A percentile compares a stretch with the other conserved stretches of the same genome.
These are phyloP conservation scores for Gadopsis bispinosus DNA, from an alignment of 2,797 vertebrate genomes.

Conservation along the genomic window DNA sequence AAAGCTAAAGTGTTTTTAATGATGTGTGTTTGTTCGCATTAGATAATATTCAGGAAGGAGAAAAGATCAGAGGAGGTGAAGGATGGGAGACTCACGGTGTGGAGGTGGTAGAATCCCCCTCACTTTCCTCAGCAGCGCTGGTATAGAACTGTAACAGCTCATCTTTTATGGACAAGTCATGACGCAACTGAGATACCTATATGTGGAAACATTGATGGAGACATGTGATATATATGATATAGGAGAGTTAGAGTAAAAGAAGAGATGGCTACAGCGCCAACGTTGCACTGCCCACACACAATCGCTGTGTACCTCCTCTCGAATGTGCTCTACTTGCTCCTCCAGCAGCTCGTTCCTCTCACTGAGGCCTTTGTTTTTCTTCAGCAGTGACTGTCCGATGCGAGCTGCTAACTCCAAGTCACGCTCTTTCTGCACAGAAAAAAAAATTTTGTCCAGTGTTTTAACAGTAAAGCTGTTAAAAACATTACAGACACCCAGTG, in stretches of 20 bases:
- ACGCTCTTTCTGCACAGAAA: constrained; percentile 92
- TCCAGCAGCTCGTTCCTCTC: constrained; percentile 96
- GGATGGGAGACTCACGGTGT: constrained; percentile 89
- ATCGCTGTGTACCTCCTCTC: constrained; percentile 89
- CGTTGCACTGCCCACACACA: background rate
- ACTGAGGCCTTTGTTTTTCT: constrained; percentile 97
- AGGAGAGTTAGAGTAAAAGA: background rate
- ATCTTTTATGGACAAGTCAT: constrained; percentile 98
- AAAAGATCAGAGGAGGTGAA: background rate
- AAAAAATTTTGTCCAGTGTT: constrained; percentile 6
- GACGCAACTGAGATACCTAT: constrained; percentile 96
- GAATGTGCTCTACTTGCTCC: constrained; percentile 95
- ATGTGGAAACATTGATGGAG: background rate
- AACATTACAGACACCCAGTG: background rate
- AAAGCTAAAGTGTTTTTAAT: background rate
- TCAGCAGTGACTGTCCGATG: constrained; percentile 96
- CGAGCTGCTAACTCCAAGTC: constrained; percentile 97
- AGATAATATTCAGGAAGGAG: background rate
- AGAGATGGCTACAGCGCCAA: background rate
- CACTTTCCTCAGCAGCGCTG: constrained; percentile 94
- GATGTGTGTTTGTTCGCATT: constrained; percentile 2
- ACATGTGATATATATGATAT: background rate
- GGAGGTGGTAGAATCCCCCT: constrained; percentile 91
- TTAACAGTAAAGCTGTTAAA: background rate
- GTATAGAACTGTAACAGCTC: constrained; percentile 98